These are phyloP conservation scores for Edolisoma coerulescens DNA, from an alignment of 2,113 vertebrate species.

Conservation along the genomic window DNA sequence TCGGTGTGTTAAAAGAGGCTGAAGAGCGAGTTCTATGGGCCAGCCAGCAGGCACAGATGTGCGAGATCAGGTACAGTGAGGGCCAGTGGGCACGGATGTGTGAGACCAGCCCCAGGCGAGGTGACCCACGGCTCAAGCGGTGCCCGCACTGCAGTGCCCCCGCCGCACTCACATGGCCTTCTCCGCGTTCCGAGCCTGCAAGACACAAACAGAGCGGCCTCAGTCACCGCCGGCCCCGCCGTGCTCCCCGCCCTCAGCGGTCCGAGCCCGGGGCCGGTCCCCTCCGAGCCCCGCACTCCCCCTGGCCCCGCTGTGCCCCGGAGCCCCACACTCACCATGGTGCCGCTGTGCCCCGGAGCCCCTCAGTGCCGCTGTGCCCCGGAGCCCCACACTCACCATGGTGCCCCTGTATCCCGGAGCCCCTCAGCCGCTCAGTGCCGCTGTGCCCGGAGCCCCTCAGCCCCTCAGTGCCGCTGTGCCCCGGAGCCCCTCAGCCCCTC, in stretches of 20 bases:
- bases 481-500: no score
- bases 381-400: no score
- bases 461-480: no score
- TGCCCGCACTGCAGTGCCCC: background rate
- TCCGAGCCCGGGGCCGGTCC: no score
- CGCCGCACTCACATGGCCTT: background rate
- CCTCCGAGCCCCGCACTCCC: background rate
- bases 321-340: background rate
- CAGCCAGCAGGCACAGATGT: background rate
- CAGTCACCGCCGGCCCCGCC: background rate
- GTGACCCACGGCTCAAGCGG: accelerated
- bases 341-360: background rate
- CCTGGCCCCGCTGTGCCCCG: background rate
- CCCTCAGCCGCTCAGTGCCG: no score
- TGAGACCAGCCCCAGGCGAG: background rate
- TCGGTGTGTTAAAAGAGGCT: accelerated
- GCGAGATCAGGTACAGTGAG: accelerated
- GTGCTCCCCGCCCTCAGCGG: no score
- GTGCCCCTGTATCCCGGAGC: no score
- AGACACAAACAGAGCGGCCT: background rate
- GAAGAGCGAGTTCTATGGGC: accelerated
- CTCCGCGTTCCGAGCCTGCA: background rate
- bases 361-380: no score
- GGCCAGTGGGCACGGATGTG: background rate
- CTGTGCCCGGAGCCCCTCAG: no score